Conservation (phyloP, 2,888 invertebrate genomes). For the Morinoia aosen region DNA sequence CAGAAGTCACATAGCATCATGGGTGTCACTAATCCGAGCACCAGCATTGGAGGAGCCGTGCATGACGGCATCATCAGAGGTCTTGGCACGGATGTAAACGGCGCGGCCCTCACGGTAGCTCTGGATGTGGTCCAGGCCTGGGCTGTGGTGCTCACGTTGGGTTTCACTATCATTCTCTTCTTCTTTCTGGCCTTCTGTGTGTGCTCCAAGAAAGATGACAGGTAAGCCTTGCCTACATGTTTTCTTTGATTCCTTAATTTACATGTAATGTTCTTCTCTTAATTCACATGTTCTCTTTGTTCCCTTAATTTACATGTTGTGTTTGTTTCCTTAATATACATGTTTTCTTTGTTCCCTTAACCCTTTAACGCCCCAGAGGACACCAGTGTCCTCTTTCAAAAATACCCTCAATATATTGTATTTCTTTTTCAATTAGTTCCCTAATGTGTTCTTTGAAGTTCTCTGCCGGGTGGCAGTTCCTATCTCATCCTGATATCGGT, state of each 20-base stretch:
- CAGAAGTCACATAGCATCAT: not conserved
- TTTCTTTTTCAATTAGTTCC: too few species aligned
- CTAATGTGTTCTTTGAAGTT: too few species aligned
- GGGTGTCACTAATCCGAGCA: not conserved
- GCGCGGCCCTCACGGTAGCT: slow-evolving; percentile 63
- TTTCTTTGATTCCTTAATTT: not conserved
- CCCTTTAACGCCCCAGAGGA: too few species aligned
- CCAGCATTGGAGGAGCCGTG: slow-evolving; percentile 31
- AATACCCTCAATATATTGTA: too few species aligned
- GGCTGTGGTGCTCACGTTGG: slow-evolving; percentile 67
- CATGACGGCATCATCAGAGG: slow-evolving; percentile 55
- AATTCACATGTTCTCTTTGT: too few species aligned
- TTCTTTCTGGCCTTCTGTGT: slow-evolving; percentile 67
- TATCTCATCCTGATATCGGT: too few species aligned
- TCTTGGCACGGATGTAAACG: slow-evolving; percentile 60
- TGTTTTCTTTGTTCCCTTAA: too few species aligned
- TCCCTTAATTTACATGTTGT: not conserved
- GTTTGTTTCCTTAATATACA: not conserved
- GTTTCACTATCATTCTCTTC: slow-evolving; percentile 67
- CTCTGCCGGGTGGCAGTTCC: too few species aligned
- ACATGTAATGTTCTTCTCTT: not conserved
- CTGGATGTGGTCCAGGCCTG: slow-evolving; percentile 67
- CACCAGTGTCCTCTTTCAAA: too few species aligned
- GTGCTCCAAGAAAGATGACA: slow-evolving; percentile 67
- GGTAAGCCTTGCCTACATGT: slow-evolving; percentile 55